Conservation (phyloP, 2,113 vertebrate genomes). For the Haliaeetus leucogaster region DNA sequence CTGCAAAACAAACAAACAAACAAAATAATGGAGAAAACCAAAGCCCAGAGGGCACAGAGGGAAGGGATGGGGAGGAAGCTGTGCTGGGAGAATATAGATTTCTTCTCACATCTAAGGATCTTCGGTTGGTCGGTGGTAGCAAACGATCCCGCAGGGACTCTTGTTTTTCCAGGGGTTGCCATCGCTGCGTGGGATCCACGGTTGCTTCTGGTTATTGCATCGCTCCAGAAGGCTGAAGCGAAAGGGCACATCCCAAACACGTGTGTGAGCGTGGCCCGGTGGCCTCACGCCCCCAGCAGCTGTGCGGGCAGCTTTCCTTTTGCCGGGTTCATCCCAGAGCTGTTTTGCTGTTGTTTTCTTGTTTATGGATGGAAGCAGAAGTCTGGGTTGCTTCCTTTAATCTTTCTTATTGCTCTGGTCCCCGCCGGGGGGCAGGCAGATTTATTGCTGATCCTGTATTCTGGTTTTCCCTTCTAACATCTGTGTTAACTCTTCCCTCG, state of each 20-base stretch:
- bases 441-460: not conserved
- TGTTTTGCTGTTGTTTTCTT: not conserved
- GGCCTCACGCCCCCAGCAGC: not conserved
- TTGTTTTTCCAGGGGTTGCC: not conserved
- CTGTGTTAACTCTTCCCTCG: not conserved
- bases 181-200: not conserved
- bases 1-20: not conserved
- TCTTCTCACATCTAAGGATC: not conserved
- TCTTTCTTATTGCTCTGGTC: not conserved
- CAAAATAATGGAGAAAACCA: not conserved
- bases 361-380: not conserved
- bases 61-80: not conserved
- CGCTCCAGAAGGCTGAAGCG: not conserved
- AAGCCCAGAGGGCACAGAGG: not conserved
- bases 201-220: not conserved
- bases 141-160: not conserved
- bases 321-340: fast-evolving
- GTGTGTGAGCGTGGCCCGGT: not conserved
- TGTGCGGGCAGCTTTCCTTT: not conserved
- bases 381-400: not conserved
- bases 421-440: not conserved
- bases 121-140: fast-evolving
- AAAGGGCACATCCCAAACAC: not conserved
- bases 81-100: not conserved
- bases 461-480: not conserved